phyloP scores from a whole-genome alignment of 2,113 vertebrate species.

The Pyrgilauda ruficollis region DNA sequence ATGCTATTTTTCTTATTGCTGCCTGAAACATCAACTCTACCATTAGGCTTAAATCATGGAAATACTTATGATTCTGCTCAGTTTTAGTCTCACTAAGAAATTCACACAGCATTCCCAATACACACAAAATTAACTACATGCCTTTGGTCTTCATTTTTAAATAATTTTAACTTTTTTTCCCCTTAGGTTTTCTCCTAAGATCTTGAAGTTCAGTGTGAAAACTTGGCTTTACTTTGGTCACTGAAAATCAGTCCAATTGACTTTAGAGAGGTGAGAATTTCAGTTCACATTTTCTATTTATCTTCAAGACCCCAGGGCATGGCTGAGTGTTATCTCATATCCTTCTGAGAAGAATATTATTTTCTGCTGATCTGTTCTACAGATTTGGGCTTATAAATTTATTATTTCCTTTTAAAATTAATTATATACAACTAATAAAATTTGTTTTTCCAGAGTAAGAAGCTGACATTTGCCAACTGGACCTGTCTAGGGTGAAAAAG shows the following conservation, averaged over 20 bases:
- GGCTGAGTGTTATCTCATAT: not conserved
- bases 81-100: not conserved
- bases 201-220: not conserved
- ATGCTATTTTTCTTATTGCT: not conserved
- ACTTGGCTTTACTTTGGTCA: not conserved
- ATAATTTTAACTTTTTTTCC: not conserved
- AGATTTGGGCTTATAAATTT: not conserved
- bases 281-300: not conserved
- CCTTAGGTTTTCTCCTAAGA: not conserved
- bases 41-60: not conserved
- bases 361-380: not conserved
- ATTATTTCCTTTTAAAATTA: not conserved
- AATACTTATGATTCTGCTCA: not conserved
- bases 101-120: not conserved
- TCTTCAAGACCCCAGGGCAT: not conserved
- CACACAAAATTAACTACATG: not conserved
- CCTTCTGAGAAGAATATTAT: not conserved
- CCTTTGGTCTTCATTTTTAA: not conserved
- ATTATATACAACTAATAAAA: not conserved
- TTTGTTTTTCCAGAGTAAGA: not conserved
- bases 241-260: not conserved
- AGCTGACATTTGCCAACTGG: not conserved
- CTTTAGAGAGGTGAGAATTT: not conserved
- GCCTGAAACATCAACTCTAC: not conserved
- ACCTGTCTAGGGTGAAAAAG: not conserved